These are phyloP conservation scores for Diplodus sargus DNA, from an alignment of 2,797 vertebrate species.

Conservation along the genomic window DNA sequence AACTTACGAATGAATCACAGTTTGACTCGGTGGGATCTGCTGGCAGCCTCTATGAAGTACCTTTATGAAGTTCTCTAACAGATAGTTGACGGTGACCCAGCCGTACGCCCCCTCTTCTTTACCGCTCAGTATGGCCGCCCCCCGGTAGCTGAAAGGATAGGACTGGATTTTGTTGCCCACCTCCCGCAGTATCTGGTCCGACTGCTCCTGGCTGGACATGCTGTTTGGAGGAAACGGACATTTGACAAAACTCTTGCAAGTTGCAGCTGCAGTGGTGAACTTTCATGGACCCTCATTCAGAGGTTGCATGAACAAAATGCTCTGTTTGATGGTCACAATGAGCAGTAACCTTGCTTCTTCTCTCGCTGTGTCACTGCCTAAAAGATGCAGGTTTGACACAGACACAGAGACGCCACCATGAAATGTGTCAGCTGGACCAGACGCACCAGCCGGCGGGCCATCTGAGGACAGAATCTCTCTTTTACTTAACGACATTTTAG, in stretches of 20 bases:
- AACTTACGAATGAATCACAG: background rate
- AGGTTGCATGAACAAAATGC: background rate
- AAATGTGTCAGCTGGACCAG: slow-evolving; percentile 1
- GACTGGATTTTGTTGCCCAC: slow-evolving; percentile 82
- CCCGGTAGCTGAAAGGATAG: slow-evolving; percentile 87
- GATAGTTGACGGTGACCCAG: slow-evolving; percentile 94
- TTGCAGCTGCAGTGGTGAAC: background rate
- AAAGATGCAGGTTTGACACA: background rate
- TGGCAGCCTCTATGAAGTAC: slow-evolving; percentile 66
- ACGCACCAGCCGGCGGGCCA: background rate
- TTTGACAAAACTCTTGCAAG: background rate
- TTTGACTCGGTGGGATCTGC: background rate
- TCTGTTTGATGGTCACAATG: background rate
- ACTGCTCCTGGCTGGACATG: slow-evolving; percentile 65
- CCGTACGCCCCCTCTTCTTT: slow-evolving; percentile 90
- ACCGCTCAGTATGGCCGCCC: slow-evolving; percentile 87
- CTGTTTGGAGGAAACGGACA: slow-evolving; percentile 44
- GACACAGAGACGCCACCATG: background rate
- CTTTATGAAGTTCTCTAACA: slow-evolving; percentile 90
- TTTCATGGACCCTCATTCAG: background rate
- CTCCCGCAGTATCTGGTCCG: slow-evolving; percentile 81
- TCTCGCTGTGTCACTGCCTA: background rate
- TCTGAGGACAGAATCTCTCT: background rate
- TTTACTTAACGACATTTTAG: background rate
- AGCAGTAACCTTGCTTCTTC: background rate